Conservation (phyloP, 2,888 invertebrate genomes). For the Rhamnusium bicolor region DNA sequence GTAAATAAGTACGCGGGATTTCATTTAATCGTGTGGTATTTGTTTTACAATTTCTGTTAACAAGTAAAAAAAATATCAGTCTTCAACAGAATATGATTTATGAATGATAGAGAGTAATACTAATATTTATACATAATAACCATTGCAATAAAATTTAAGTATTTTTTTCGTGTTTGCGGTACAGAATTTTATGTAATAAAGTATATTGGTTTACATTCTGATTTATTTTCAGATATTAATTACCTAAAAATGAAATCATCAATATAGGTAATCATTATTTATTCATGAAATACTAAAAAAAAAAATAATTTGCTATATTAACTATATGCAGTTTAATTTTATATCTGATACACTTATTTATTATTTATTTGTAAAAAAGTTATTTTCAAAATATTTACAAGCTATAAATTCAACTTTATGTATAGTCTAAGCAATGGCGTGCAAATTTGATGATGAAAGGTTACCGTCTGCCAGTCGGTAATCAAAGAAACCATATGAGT, state of each 20-base stretch:
- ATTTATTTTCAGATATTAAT: background rate
- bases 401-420: too few relatives aligned
- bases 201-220: background rate
- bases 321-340: too few relatives aligned
- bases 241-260: background rate
- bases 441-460: too few relatives aligned
- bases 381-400: too few relatives aligned
- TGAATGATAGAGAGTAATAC: background rate
- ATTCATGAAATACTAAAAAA: too few relatives aligned
- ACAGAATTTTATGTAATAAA: background rate
- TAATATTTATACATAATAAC: background rate
- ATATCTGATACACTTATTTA: too few relatives aligned
- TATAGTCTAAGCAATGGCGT: too few relatives aligned
- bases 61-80: background rate
- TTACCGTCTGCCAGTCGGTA: too few relatives aligned
- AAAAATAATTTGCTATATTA: too few relatives aligned
- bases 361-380: too few relatives aligned
- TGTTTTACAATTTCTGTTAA: background rate
- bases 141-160: background rate
- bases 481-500: too few relatives aligned
- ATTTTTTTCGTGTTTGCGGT: background rate
- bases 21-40: background rate
- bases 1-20: background rate
- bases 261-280: too few relatives aligned
- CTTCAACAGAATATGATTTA: background rate